These are phyloP conservation scores for Polydrusus pterygomalis DNA, from an alignment of 2,888 invertebrate genomes.

Conservation along the genomic window DNA sequence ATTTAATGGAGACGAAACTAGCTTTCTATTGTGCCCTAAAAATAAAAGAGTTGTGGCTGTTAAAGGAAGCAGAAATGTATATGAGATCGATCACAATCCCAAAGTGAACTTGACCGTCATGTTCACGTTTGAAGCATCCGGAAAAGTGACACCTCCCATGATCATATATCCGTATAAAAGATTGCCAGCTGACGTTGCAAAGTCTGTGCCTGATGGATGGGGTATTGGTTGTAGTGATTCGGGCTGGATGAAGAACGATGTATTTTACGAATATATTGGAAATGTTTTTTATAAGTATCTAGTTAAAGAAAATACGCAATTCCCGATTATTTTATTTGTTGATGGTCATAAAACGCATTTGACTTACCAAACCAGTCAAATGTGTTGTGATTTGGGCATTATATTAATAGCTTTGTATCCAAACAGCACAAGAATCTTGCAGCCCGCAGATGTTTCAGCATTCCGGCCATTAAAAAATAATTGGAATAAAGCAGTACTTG, in stretches of 20 bases:
- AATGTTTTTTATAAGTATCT: slow-evolving; percentile 65
- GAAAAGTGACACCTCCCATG: slow-evolving; percentile 5
- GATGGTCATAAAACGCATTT: slow-evolving; percentile 60
- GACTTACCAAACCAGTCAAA: slow-evolving; percentile 28
- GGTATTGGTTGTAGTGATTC: slow-evolving; percentile 59
- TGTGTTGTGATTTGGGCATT: slow-evolving; percentile 44
- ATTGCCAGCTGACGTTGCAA: slow-evolving; percentile 61
- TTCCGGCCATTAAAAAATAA: slow-evolving; percentile 54
- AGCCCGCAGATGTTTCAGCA: slow-evolving; percentile 54
- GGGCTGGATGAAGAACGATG: slow-evolving; percentile 64
- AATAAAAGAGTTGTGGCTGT: slow-evolving; percentile 35
- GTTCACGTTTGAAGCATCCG: slow-evolving; percentile 61
- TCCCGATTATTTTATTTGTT: slow-evolving; percentile 66
- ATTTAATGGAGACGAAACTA: slow-evolving; percentile 64
- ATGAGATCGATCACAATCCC: slow-evolving; percentile 22
- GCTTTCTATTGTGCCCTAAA: slow-evolving; percentile 62
- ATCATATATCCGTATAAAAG: slow-evolving; percentile 65
- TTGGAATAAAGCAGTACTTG: slow-evolving; percentile 61
- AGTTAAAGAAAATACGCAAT: slow-evolving; percentile 57
- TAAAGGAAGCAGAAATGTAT: slow-evolving; percentile 24
- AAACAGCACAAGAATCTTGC: slow-evolving; percentile 57
- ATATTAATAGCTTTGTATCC: slow-evolving; percentile 62
- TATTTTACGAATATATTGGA: slow-evolving; percentile 67
- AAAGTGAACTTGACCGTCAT: slow-evolving; percentile 66
- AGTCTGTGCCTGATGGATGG: slow-evolving; percentile 65